These are phyloP conservation scores for Pangasianodon gigas DNA, from an alignment of 2,113 vertebrate species.

Conservation along the genomic window DNA sequence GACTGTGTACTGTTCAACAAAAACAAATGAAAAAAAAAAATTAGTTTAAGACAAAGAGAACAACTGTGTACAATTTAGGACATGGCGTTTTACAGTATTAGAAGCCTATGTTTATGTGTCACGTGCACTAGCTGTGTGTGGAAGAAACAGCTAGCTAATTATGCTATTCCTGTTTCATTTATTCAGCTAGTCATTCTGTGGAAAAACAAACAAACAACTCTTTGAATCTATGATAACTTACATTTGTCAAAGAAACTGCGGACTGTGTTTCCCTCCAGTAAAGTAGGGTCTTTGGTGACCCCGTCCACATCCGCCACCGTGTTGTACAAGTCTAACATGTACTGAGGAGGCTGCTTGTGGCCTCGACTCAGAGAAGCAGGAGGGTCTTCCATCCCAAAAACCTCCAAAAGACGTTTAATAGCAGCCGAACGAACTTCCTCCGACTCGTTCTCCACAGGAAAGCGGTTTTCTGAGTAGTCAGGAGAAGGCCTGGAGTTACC, in stretches of 20 bases:
- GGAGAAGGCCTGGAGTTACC: conserved; percentile 59
- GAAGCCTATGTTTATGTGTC: background rate
- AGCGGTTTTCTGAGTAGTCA: conserved; percentile 56
- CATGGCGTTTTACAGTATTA: background rate
- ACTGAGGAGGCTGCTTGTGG: conserved; percentile 83
- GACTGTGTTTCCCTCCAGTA: conserved; percentile 87
- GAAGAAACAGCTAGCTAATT: background rate
- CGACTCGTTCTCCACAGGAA: conserved; percentile 41
- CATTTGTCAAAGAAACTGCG: conserved; percentile 89
- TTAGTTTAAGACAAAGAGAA: background rate
- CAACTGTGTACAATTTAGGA: background rate
- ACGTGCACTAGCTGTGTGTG: background rate
- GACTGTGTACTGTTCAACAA: conserved; percentile 70
- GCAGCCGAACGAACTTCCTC: conserved; percentile 74
- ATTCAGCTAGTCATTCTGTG: background rate
- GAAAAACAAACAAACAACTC: background rate
- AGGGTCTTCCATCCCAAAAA: conserved; percentile 87
- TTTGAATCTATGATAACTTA: conserved; percentile 63
- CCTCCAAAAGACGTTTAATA: conserved; percentile 82
- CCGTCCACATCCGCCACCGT: conserved; percentile 83
- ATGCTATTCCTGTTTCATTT: background rate
- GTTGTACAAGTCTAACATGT: conserved; percentile 91
- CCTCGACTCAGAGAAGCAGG: conserved; percentile 65
- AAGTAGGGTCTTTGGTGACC: conserved; percentile 82
- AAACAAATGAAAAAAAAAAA: accelerated